Percentiles rank a stretch among this genome's conserved stretches.
Evolutionary conservation across 2,113 vertebrate species (phyloP).

Genomic region (Globicephala melas): DNA sequence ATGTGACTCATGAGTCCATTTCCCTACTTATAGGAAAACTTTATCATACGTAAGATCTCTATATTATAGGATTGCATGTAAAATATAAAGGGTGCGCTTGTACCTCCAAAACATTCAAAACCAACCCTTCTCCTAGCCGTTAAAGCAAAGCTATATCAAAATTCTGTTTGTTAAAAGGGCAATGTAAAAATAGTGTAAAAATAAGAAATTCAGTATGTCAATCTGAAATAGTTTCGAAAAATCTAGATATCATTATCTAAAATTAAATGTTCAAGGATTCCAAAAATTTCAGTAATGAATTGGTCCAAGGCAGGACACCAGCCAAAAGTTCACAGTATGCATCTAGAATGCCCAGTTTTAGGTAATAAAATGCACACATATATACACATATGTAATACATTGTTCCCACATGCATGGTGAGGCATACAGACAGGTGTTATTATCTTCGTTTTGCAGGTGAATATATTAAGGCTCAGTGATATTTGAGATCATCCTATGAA

Average conservation of each 20-base stretch:
- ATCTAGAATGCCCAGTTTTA: not conserved
- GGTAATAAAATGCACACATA: not conserved
- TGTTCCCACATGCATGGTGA: not conserved
- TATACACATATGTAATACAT: not conserved
- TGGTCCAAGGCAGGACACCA: slow-evolving; percentile 9
- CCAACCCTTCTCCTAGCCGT: not conserved
- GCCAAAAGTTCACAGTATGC: not conserved
- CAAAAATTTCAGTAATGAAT: not conserved
- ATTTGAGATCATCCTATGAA: not conserved
- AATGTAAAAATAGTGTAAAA: slow-evolving; percentile 8
- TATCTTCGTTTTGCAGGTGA: slow-evolving; percentile 3
- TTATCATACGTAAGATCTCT: not conserved
- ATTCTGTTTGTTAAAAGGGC: not conserved
- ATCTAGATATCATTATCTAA: slow-evolving; percentile 22
- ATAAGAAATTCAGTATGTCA: slow-evolving; percentile 13
- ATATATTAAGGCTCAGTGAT: not conserved
- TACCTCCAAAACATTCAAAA: not conserved
- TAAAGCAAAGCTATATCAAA: slow-evolving; percentile 10
- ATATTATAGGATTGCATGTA: not conserved
- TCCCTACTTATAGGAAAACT: not conserved
- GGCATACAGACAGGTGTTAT: not conserved
- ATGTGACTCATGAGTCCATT: not conserved
- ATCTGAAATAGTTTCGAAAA: slow-evolving; percentile 8
- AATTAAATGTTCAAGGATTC: not conserved
- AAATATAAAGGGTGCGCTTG: not conserved